Evolutionary conservation across 2,797 vertebrate genomes (phyloP), one percentile per base, ranked within the genome.

Genomic region (Lateolabrax maculatus): DNA sequence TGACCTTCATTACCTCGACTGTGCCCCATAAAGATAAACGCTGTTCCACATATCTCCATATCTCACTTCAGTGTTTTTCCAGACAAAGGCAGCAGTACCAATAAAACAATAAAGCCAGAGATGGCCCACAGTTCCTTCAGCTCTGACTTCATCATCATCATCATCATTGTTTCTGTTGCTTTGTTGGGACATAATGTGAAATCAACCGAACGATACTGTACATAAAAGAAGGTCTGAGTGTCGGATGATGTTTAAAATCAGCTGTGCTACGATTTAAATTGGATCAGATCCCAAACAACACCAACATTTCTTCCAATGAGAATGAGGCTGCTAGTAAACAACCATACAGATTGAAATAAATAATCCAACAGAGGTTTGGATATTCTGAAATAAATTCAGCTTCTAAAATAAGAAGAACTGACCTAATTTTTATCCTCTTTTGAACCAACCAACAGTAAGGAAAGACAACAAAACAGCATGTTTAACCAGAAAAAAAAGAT

Each of bases 271-370:
- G 23, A 48, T 71, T 67, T 58, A 11, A 77, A 74, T 39, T 51
- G 82, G 79, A 74, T 77, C 63, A 71, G 11, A 71, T 25, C 9
- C 34, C 23, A 51, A 58, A 7, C 31, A 16, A 19, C 39, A 4
- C 37, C 9, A 39, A 11, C 9, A 29, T 70, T 53, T 74, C n/a
- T 16, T 2, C 6, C 7, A 1, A 25, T 71, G 25, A 75, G 23
- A 39, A 5, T 11, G 3, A 37, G 10, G 31, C 43, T 60, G 31
- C 25, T 36, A 18, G 57, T 23, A 21, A 49, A 51, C 13, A 31
- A 23, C 37, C 23, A 23, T 12, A 5, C 56, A 44, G n/a, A 37
- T 56, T 12, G 3, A 15, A 36, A 15, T 66, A 23, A 10, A 27
- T 3, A 66, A 29, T 10, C 27, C 6, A n/a, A 29, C 19, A 64